A percentile compares a stretch with the other conserved stretches of the same genome.
Evolutionary conservation across 2,888 invertebrate species (phyloP).

Genomic region (Catocala sponsa): DNA sequence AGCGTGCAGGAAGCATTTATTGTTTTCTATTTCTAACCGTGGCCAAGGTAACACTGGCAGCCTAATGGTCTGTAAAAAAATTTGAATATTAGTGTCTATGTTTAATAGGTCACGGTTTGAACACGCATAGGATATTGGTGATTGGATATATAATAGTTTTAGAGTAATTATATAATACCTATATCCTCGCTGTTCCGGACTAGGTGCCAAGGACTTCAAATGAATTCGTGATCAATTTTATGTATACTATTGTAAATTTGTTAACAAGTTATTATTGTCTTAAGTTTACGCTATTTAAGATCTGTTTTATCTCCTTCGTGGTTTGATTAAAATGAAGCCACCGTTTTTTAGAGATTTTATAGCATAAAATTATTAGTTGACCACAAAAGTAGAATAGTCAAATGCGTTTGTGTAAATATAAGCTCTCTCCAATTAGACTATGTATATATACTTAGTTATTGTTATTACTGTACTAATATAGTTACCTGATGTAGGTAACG

Average conservation of each 20-base stretch:
- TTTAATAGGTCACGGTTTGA: slow-evolving; percentile 20
- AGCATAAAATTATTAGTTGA: no score
- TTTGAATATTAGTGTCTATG: slow-evolving; percentile 14
- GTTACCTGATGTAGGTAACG: no score
- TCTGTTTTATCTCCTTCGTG: no score
- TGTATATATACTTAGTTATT: no score
- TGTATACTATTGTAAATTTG: slow-evolving; percentile 1
- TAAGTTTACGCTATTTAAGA: neutral
- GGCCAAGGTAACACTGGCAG: slow-evolving; percentile 50
- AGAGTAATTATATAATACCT: slow-evolving; percentile 20
- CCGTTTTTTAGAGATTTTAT: no score
- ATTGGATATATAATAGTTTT: slow-evolving; percentile 5
- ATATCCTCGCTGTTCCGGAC: slow-evolving; percentile 35
- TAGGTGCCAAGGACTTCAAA: slow-evolving; percentile 32
- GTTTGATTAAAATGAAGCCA: no score
- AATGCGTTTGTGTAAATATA: no score
- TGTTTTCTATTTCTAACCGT: slow-evolving; percentile 56
- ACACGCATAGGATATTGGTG: slow-evolving; percentile 29
- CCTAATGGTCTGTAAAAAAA: slow-evolving; percentile 33
- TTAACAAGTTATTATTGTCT: neutral
- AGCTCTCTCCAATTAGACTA: no score
- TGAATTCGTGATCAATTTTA: slow-evolving; percentile 11
- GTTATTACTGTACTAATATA: no score
- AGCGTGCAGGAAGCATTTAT: slow-evolving; percentile 58
- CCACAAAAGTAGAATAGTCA: no score